Percentiles rank a stretch among this genome's conserved stretches.
These are phyloP conservation scores for Theretra japonica DNA, from an alignment of 2,888 invertebrate species.

Conservation along the genomic window DNA sequence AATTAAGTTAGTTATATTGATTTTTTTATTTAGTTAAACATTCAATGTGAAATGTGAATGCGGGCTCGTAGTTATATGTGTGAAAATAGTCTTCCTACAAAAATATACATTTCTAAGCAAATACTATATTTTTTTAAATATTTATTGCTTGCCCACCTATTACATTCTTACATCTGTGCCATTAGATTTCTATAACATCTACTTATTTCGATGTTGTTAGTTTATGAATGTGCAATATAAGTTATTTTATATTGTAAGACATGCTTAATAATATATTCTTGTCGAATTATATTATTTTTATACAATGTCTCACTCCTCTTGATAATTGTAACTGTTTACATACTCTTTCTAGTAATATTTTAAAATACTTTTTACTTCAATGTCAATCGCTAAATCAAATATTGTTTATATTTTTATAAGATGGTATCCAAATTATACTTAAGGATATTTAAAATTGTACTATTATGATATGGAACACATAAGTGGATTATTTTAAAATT, in stretches of 20 bases:
- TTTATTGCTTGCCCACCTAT: constrained; percentile 66
- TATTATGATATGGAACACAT: not conserved
- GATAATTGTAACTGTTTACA: constrained; percentile 41
- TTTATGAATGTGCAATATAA: constrained; percentile 46
- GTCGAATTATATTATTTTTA: constrained; percentile 43
- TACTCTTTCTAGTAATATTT: constrained; percentile 42
- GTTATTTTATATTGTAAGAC: constrained; percentile 39
- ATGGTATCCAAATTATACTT: constrained; percentile 28
- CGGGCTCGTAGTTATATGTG: constrained; percentile 25
- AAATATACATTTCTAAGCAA: constrained; percentile 46
- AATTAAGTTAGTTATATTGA: not conserved
- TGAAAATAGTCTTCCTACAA: constrained; percentile 64
- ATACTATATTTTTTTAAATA: constrained; percentile 47
- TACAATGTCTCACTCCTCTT: constrained; percentile 47
- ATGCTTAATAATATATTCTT: constrained; percentile 31
- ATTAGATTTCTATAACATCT: constrained; percentile 48
- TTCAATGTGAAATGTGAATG: not conserved
- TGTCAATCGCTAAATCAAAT: constrained; percentile 47
- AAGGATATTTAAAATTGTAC: not conserved
- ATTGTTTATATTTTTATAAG: constrained; percentile 69
- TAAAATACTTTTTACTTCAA: constrained; percentile 42
- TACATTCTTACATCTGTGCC: constrained; percentile 62
- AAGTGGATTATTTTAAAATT: not conserved
- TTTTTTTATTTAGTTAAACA: not conserved
- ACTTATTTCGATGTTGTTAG: constrained; percentile 31